phyloP scores from a whole-genome alignment of 2,797 vertebrate species.

The Danio kyathit region DNA sequence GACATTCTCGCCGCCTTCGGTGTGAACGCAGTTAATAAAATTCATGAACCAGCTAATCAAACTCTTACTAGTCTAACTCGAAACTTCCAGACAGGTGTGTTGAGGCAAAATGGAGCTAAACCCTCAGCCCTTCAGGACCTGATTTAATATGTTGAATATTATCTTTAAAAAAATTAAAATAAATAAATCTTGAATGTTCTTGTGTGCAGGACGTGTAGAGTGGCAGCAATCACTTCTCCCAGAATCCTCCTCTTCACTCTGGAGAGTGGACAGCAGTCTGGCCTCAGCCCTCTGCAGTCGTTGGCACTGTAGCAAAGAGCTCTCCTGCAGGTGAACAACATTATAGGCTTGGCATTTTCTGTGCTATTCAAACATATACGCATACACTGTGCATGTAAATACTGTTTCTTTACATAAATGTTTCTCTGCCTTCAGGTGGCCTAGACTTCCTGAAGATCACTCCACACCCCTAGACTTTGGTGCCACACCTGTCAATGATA shows the following conservation, averaged over 20 bases:
- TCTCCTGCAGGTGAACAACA: conserved; percentile 83
- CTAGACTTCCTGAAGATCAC: conserved; percentile 84
- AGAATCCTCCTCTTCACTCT: conserved; percentile 80
- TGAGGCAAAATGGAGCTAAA: no score
- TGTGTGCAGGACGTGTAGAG: conserved; percentile 78
- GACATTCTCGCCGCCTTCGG: no score
- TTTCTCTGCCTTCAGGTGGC: conserved; percentile 74
- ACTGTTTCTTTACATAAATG: not conserved
- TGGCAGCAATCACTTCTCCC: conserved; percentile 91
- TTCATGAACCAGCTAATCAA: no score
- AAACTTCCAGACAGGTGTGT: no score
- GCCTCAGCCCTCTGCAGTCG: conserved; percentile 87
- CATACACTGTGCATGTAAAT: not conserved
- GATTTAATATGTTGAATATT: not conserved
- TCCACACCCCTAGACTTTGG: conserved; percentile 86
- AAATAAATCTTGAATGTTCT: not conserved
- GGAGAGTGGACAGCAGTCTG: conserved; percentile 88
- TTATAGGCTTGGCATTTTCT: not conserved
- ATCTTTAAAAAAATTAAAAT: no score
- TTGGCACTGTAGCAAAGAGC: conserved; percentile 86
- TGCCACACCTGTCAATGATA: conserved; percentile 91
- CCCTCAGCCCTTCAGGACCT: no score
- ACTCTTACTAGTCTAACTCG: no score
- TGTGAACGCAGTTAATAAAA: no score
- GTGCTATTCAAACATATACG: not conserved